Conservation (phyloP, 2,113 vertebrate genomes). For the Empidonax traillii region DNA sequence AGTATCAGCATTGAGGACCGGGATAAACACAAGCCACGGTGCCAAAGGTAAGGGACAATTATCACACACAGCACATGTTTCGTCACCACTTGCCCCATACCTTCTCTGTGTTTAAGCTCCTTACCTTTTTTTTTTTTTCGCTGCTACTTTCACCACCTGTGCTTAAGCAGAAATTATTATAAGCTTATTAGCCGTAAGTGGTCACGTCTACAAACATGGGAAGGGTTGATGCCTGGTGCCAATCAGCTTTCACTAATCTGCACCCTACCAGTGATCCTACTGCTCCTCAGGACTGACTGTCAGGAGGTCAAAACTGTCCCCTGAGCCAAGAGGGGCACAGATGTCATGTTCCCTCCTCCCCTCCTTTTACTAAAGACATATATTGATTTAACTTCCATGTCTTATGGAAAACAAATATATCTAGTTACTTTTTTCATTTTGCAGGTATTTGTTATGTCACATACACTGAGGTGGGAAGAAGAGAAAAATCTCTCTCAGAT, state of each 20-base stretch:
- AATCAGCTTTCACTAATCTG: conserved; percentile 49
- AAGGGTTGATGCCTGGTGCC: conserved; percentile 12
- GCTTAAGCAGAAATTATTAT: conserved; percentile 52
- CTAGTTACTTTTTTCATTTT: neutral
- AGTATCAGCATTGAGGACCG: neutral
- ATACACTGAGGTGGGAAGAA: fast-evolving
- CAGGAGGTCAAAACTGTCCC: neutral
- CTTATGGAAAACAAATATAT: neutral
- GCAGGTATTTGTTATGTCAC: neutral
- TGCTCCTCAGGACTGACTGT: neutral
- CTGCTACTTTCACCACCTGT: conserved; percentile 41
- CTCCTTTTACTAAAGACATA: neutral
- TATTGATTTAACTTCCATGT: neutral
- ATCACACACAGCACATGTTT: neutral
- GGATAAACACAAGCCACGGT: neutral
- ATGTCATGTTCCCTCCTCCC: neutral
- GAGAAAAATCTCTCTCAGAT: neutral
- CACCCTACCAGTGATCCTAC: neutral
- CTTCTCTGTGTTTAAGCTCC: neutral
- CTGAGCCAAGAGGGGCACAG: neutral
- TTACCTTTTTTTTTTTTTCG: neutral
- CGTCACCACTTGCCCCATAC: neutral
- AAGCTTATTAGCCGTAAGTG: conserved; percentile 55
- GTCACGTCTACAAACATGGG: conserved; percentile 50
- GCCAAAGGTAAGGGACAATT: neutral